Conservation (phyloP, 2,888 invertebrate genomes). For the Hirtodrosophila confusa region DNA sequence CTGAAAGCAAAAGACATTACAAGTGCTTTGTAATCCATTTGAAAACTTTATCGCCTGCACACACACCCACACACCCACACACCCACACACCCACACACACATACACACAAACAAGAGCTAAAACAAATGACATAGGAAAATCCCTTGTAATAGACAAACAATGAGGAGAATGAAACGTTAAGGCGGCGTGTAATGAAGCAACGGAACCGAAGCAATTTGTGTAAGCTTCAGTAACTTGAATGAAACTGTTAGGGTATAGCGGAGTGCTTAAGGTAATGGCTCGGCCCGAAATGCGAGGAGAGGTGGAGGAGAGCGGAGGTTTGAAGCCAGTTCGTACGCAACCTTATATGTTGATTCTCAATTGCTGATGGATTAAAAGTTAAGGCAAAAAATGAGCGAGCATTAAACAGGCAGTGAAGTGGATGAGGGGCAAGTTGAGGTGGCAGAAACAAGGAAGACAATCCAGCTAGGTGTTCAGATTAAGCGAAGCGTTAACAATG, state of each 20-base stretch:
- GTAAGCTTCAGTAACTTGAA: constrained; percentile 37
- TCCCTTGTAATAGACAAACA: constrained; percentile 68
- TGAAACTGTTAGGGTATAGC: constrained; percentile 21
- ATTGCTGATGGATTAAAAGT: constrained; percentile 49
- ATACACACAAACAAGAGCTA: constrained; percentile 4
- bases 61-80: background rate
- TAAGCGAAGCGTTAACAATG: constrained; percentile 63
- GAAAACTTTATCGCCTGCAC: constrained; percentile 47
- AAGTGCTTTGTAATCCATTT: constrained; percentile 76
- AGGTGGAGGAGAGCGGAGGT: constrained; percentile 5
- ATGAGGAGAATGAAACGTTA: constrained; percentile 58
- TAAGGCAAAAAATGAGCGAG: constrained; percentile 23
- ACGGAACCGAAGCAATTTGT: constrained; percentile 64
- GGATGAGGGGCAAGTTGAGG: background rate
- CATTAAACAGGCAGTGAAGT: background rate
- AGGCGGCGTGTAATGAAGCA: constrained; percentile 62
- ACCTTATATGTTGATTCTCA: constrained; percentile 51
- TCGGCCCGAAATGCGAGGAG: constrained; percentile 17
- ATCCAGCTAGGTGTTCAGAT: constrained; percentile 34
- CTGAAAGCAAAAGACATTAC: constrained; percentile 43
- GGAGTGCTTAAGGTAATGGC: constrained; percentile 60
- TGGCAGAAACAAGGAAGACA: background rate
- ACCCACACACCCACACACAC: constrained; percentile 5
- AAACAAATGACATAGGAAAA: constrained; percentile 35
- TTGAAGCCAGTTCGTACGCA: constrained; percentile 46